phyloP scores from a whole-genome alignment of 2,888 invertebrate species.

The Cryptocheilus praepositus region DNA sequence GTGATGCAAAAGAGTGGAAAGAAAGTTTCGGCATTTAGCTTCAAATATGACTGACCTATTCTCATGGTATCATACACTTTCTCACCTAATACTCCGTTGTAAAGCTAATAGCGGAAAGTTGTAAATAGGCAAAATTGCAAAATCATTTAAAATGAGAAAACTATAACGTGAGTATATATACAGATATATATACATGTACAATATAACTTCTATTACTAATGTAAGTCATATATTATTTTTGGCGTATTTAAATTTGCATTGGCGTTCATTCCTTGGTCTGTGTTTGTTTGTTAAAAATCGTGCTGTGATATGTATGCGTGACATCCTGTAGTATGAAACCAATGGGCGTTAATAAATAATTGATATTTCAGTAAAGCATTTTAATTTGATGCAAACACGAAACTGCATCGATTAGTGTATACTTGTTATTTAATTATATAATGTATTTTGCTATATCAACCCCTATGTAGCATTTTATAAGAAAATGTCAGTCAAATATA shows the following conservation, averaged over 20 bases:
- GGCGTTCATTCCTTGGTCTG: conserved; percentile 49
- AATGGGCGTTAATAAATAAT: conserved; percentile 41
- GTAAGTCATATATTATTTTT: conserved; percentile 63
- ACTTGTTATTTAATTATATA: conserved; percentile 52
- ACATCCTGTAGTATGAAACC: conserved; percentile 45
- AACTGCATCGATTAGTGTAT: conserved; percentile 45
- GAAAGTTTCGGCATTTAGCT: no score
- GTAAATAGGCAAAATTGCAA: conserved; percentile 1
- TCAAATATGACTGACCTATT: no score
- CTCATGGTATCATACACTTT: no score
- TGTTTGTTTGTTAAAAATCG: conserved; percentile 67
- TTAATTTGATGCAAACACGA: conserved; percentile 46
- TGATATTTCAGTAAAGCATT: conserved; percentile 40
- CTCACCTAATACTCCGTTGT: background rate
- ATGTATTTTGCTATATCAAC: conserved; percentile 47
- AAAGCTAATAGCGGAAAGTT: background rate
- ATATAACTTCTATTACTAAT: conserved; percentile 65
- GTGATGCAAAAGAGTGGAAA: no score
- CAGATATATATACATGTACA: conserved; percentile 27
- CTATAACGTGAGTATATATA: conserved; percentile 39
- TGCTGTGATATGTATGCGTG: conserved; percentile 70
- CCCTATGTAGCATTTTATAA: background rate
- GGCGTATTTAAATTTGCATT: conserved; percentile 66
- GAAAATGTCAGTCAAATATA: conserved; percentile 14
- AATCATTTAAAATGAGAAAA: background rate